These are phyloP conservation scores for Drosophila recens DNA, from an alignment of 2,888 invertebrate genomes.

Conservation along the genomic window DNA sequence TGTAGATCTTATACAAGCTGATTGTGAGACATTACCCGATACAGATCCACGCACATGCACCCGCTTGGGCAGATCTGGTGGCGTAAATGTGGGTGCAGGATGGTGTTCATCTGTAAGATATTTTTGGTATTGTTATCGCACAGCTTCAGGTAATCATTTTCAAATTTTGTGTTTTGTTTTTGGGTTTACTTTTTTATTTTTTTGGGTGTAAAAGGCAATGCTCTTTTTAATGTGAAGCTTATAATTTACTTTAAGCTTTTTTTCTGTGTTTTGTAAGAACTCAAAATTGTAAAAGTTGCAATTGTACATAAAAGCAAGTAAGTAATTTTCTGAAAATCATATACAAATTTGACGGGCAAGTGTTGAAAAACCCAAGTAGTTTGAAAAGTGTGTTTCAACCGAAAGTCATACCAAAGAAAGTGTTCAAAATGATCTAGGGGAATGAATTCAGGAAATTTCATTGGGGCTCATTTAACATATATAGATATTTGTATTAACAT, in stretches of 20 bases:
- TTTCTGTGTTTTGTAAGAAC: constrained; percentile 42
- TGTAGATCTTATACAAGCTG: constrained; percentile 44
- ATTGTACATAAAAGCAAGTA: constrained; percentile 53
- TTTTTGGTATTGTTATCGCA: constrained; percentile 85
- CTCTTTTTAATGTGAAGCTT: constrained; percentile 60
- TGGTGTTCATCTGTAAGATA: constrained; percentile 97
- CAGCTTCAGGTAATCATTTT: constrained; percentile 85
- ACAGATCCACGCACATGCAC: constrained; percentile 97
- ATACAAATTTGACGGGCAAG: constrained; percentile 45
- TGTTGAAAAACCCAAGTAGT: constrained; percentile 34
- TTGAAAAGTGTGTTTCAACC: constrained; percentile 29
- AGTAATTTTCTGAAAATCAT: constrained; percentile 51
- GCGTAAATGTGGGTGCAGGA: constrained; percentile 99
- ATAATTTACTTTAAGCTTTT: constrained; percentile 49
- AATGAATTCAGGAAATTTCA: constrained; percentile 50
- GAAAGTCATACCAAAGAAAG: constrained; percentile 47
- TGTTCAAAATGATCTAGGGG: constrained; percentile 57
- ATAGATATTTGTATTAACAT: constrained; percentile 10
- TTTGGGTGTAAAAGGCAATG: constrained; percentile 53
- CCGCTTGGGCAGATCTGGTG: constrained; percentile 99
- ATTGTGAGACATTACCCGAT: constrained; percentile 81
- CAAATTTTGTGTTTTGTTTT: constrained; percentile 13
- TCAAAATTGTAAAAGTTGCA: constrained; percentile 35
- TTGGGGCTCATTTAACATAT: constrained; percentile 27
- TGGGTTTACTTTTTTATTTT: constrained; percentile 33